Evolutionary conservation across 2,888 invertebrate species (phyloP).

Genomic region (Lomographa bimaculata): DNA sequence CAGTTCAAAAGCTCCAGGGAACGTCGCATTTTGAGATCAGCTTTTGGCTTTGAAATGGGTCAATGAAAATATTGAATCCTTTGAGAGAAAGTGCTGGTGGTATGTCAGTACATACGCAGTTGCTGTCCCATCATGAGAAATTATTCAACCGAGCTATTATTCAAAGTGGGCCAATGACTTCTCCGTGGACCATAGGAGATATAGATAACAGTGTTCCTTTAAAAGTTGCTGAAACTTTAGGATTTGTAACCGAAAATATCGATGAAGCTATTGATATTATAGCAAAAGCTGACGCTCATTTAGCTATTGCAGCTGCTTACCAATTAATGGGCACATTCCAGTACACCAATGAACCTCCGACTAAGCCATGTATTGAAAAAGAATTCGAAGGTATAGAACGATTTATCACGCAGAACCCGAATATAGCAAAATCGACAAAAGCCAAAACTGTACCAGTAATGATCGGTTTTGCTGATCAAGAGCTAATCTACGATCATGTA

Average conservation of each 20-base stretch:
- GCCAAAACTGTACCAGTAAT: constrained; percentile 14
- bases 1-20: constrained; percentile 41
- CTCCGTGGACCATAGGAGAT: constrained; percentile 9
- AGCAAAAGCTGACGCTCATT: constrained; percentile 16
- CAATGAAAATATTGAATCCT: constrained; percentile 42
- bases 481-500: constrained; percentile 11
- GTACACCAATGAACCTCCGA: constrained; percentile 12
- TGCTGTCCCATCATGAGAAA: constrained; percentile 36
- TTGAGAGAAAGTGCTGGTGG: constrained; percentile 48
- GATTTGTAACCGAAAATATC: constrained; percentile 18
- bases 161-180: constrained; percentile 27
- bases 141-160: constrained; percentile 37
- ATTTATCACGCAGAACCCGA: constrained; percentile 21
- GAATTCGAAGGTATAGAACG: constrained; percentile 23
- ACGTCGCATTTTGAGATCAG: constrained; percentile 49
- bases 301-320: constrained; percentile 1
- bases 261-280: constrained; percentile 24
- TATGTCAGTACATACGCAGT: constrained; percentile 38
- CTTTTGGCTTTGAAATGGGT: constrained; percentile 43
- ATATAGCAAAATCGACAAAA: constrained; percentile 4
- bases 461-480: constrained; percentile 15
- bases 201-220: constrained; percentile 10
- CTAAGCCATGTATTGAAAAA: constrained; percentile 26
- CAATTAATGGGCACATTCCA: constrained; percentile 5
- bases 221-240: constrained; percentile 12